Evolutionary conservation across 2,888 invertebrate genomes (phyloP), one percentile per base, ranked within the genome.

Genomic region (Acanthosepion pharaonis): DNA sequence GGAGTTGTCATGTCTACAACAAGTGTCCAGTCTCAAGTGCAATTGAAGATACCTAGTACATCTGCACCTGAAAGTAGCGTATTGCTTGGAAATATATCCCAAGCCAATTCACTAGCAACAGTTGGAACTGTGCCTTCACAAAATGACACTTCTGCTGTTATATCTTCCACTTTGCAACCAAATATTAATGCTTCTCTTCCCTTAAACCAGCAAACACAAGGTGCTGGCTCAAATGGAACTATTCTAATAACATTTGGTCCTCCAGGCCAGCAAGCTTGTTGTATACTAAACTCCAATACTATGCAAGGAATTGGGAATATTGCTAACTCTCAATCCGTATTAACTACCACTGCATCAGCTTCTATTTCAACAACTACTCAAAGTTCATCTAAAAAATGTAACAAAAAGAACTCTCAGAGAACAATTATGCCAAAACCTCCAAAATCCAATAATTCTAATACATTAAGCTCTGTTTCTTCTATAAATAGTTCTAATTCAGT

Each of bases 201-300:
- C 25, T 53, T 55, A 48, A 94, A 64, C 48, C 94, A 94, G 48
- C 91, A 94, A 94, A n/a, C 49, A 5, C 92, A 95, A 33, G 59
- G 42, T 23, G 93, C 78, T n/a, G 95, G 95, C n/a, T 95, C 96
- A 15, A 96, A 96, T 91, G 96, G 97, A 11, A 96, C 97, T 2
- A 96, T 97, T 53, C 95, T 97, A 53, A 95, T 97, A 55, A 96
- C 96, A 51, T 95, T 97, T 94, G 96, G 96, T 49, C 96, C 96
- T 91, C 96, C 96, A 95, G 96, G 96, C 48, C 96, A 96, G 95
- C 96, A 95, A 94, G 96, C 96, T 94, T 96, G 96, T 94, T 96
- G 96, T 28, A 95, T 97, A n/a, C 96, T 97, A 33, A 96, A 97
- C 94, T 96, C 96, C 0, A 95, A 95, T 33, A 96, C 96, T 5